Evolutionary conservation across 2,888 invertebrate genomes (phyloP).

Genomic region (Eurytoma californica): DNA sequence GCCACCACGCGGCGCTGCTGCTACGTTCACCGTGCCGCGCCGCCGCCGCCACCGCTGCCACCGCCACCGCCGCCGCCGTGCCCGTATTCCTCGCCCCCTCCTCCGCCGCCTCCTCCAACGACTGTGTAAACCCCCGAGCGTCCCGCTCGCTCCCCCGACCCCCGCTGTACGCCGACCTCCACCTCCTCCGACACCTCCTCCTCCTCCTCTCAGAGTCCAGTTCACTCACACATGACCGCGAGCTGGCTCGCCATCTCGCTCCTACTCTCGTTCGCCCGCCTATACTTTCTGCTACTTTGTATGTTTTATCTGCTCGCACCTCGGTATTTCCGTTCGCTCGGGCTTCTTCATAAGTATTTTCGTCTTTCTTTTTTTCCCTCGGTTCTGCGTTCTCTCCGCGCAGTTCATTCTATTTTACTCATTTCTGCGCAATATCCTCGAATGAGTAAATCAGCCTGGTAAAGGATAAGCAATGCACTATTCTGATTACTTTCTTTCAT

Average conservation of each 20-base stretch:
- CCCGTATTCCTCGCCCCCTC: constrained; percentile 47
- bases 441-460: too few species aligned
- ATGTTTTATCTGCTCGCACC: too few species aligned
- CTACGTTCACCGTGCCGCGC: constrained; percentile 37
- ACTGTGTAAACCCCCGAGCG: constrained; percentile 27
- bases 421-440: too few species aligned
- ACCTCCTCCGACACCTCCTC: constrained; percentile 34
- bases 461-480: too few species aligned
- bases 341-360: constrained; percentile 33
- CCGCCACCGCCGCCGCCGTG: constrained; percentile 49
- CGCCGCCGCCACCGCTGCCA: constrained; percentile 42
- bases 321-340: background rate
- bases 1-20: constrained; percentile 77
- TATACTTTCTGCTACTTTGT: background rate
- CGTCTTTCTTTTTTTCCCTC: constrained; percentile 21
- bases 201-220: constrained; percentile 50
- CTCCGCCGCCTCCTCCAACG: constrained; percentile 41
- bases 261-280: constrained; percentile 38
- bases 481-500: too few species aligned
- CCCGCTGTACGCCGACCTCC: constrained; percentile 23
- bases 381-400: background rate
- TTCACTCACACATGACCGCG: constrained; percentile 14
- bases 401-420: background rate
- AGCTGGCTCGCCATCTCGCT: constrained; percentile 3
- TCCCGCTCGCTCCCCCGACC: constrained; percentile 15